Evolutionary conservation across 2,113 vertebrate species (phyloP).

Genomic region (Heptranchias perlo): DNA sequence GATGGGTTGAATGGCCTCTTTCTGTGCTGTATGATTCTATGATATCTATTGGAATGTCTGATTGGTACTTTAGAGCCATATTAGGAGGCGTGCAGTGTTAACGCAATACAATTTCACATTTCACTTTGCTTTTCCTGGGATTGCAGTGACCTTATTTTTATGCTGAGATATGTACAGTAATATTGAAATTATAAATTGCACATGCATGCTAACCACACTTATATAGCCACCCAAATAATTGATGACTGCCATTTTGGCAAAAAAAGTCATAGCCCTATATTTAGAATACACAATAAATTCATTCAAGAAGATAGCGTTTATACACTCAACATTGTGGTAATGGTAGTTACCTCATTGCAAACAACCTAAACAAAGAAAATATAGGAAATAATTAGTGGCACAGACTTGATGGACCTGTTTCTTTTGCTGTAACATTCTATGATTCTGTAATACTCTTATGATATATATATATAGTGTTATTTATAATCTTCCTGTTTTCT

Average conservation of each 20-base stretch:
- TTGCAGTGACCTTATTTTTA: neutral
- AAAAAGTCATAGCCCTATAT: neutral
- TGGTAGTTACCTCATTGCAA: neutral
- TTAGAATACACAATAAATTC: neutral
- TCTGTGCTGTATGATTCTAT: neutral
- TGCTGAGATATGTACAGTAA: neutral
- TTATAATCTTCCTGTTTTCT: too few species aligned
- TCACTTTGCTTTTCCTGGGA: neutral
- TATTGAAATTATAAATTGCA: neutral
- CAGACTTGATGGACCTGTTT: too few species aligned
- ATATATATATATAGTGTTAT: too few species aligned
- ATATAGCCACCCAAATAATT: neutral
- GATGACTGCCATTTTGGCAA: neutral
- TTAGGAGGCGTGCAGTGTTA: neutral
- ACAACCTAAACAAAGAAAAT: neutral
- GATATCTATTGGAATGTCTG: neutral
- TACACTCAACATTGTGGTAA: neutral
- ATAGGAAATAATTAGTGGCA: too few species aligned
- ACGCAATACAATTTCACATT: neutral
- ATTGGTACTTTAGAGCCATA: too few species aligned
- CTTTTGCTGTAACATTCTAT: too few species aligned
- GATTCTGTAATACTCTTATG: too few species aligned
- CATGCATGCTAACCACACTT: neutral
- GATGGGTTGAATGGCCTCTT: neutral
- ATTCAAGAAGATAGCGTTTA: neutral